Evolutionary conservation across 2,888 invertebrate species (phyloP).

Genomic region (Graphium colonna): DNA sequence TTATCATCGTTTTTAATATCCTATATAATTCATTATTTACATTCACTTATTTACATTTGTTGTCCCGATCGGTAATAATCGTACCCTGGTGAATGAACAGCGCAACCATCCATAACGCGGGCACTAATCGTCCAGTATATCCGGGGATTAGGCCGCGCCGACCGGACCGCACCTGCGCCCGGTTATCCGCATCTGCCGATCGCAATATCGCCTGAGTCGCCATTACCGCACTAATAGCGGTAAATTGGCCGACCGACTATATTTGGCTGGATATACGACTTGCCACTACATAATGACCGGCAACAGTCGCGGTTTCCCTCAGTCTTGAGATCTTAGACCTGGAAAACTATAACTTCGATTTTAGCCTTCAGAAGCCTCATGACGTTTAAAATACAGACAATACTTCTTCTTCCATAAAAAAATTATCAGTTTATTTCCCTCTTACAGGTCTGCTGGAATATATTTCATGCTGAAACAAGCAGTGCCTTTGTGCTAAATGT

Average conservation of each 20-base stretch:
- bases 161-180: conserved; percentile 20
- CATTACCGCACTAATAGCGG: conserved; percentile 54
- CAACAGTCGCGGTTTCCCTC: neutral
- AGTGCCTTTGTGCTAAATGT: no score
- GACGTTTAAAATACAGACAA: neutral
- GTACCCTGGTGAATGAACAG: neutral
- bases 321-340: neutral
- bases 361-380: no score
- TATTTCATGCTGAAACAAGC: no score
- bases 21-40: no score
- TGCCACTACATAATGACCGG: neutral
- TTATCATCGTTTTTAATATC: no score
- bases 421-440: neutral
- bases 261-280: conserved; percentile 40
- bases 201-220: conserved; percentile 34
- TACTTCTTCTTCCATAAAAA: neutral
- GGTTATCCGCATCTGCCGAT: conserved; percentile 14
- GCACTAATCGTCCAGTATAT: conserved; percentile 15
- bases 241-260: conserved; percentile 46
- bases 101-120: conserved; percentile 12
- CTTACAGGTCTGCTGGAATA: neutral
- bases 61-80: no score
- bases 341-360: neutral
- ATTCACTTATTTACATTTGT: no score
- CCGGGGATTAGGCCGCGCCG: conserved; percentile 11